These are phyloP conservation scores for Dinomys branickii DNA, from an alignment of 2,113 vertebrate genomes.

Conservation along the genomic window DNA sequence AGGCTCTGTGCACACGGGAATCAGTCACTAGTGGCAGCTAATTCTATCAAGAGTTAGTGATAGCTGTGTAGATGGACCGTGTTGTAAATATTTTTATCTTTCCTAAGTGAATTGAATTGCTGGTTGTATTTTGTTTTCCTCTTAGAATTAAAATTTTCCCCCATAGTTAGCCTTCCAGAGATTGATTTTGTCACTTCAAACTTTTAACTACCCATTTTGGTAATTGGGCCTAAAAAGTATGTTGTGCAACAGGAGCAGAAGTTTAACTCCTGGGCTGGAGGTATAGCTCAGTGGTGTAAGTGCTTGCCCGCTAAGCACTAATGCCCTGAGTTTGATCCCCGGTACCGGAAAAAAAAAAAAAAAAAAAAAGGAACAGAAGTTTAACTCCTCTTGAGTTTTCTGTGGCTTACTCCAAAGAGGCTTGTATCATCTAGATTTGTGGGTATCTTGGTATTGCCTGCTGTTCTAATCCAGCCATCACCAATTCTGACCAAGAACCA, in stretches of 20 bases:
- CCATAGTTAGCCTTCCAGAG: not conserved
- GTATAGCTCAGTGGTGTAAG: too few species aligned
- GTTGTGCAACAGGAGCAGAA: not conserved
- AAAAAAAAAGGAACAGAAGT: too few species aligned
- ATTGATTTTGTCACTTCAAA: slow-evolving; percentile 2
- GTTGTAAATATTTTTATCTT: not conserved
- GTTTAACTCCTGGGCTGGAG: not conserved
- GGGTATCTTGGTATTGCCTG: not conserved
- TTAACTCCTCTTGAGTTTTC: not conserved
- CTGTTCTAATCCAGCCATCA: not conserved
- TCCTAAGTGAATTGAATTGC: slow-evolving; percentile 9
- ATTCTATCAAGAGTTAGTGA: slow-evolving; percentile 13
- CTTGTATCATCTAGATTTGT: not conserved
- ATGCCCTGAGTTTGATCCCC: too few species aligned
- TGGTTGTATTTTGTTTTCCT: slow-evolving; percentile 46
- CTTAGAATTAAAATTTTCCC: not conserved
- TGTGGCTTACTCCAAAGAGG: not conserved
- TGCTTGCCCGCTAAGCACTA: too few species aligned
- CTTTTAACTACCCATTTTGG: not conserved
- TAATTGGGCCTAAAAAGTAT: slow-evolving; percentile 20
- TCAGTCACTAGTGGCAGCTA: not conserved
- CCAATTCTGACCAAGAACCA: not conserved
- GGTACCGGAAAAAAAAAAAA: too few species aligned
- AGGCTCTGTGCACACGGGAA: not conserved
- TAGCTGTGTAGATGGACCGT: not conserved